Evolutionary conservation across 2,797 vertebrate genomes (phyloP), one percentile per base, ranked within the genome.

Genomic region (Tragopan temminckii): DNA sequence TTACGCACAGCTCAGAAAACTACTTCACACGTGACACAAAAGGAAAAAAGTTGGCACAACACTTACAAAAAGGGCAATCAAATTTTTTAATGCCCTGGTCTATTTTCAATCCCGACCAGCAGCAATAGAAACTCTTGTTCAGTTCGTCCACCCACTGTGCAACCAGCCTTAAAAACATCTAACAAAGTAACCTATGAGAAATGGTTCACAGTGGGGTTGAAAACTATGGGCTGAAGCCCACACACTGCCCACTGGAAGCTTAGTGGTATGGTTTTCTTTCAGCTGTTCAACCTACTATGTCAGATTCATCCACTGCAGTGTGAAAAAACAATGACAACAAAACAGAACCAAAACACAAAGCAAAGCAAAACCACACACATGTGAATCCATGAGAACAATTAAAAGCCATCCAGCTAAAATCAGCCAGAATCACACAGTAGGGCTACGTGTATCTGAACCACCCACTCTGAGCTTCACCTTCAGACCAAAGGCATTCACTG

Each of bases 371-470:
- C 52, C 27, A 58, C 9, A n/a, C 7, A 27, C 1, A 1, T 4
- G 15, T n/a, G 6, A 68, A 68, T 55, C 35, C 45, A 19, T 11
- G 5, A 77, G 48, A 24, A 50, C 27, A 21, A 36, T 29, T 17
- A 33, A 29, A 57, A 77, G 24, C 21, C 53, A 66, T 3, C 17
- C n/a, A 48, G 25, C 4, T 7, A 63, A 53, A 53, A 9, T 11
- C 48, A 53, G 69, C 43, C 66, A 25, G 38, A 48, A 63, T 3
- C 0, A 0, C 14, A 9, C 8, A 20, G 35, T 2, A 64, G 20
- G 72, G 64, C 18, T 50, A n/a, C 1, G 0, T 8, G 45, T 18
- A 9, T 7, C 48, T 27, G 50, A 69, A 61, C 7, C 31, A 61
- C 19, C 6, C 53, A 52, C 46, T 21, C 61, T 5, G 31, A 69